These are phyloP conservation scores for Anguilla marmorata DNA, from an alignment of 2,797 vertebrate species.

Conservation along the genomic window DNA sequence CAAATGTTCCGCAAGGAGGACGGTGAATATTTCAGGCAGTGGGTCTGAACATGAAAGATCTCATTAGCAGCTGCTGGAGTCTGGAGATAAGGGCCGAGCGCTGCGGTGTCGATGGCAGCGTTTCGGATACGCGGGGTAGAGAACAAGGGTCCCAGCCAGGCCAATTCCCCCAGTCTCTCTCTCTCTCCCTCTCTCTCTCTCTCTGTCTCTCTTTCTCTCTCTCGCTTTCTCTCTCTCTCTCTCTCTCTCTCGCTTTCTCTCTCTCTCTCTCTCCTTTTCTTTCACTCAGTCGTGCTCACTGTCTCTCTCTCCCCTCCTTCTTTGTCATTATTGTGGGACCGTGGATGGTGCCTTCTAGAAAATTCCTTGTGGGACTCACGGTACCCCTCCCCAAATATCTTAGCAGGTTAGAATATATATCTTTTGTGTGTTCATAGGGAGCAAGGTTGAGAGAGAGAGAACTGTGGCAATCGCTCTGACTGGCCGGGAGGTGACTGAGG, in stretches of 20 bases:
- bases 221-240: slow-evolving; percentile 22
- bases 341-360: slow-evolving; percentile 31
- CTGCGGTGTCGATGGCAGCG: neutral
- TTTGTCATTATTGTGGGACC: slow-evolving; percentile 33
- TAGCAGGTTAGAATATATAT: slow-evolving; percentile 18
- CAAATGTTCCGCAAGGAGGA: slow-evolving; percentile 71
- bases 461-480: neutral
- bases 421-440: slow-evolving; percentile 23
- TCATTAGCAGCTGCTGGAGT: slow-evolving; percentile 70
- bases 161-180: neutral
- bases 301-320: slow-evolving; percentile 22
- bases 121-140: neutral
- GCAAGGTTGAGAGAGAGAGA: slow-evolving; percentile 1
- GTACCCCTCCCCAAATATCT: slow-evolving; percentile 24
- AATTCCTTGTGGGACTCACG: slow-evolving; percentile 1
- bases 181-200: no score
- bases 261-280: neutral
- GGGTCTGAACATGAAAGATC: slow-evolving; percentile 68
- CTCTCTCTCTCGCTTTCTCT: no score
- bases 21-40: slow-evolving; percentile 75
- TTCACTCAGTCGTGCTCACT: no score
- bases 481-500: neutral
- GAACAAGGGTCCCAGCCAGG: slow-evolving; percentile 21
- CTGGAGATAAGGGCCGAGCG: slow-evolving; percentile 58
- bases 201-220: neutral